Conservation (phyloP, 2,888 invertebrate species). For the Flexamia atlantica region DNA sequence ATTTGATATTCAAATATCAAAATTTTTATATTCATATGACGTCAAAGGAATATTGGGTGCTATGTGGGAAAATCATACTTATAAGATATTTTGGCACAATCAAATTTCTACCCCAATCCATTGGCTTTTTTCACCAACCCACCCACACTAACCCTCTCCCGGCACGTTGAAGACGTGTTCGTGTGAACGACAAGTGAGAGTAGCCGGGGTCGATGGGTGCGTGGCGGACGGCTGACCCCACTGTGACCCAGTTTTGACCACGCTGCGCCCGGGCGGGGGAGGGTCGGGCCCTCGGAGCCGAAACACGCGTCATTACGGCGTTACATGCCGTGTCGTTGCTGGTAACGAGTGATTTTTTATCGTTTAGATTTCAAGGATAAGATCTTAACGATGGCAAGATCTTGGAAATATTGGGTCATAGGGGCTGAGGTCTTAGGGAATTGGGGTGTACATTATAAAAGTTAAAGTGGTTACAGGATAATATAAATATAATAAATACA, state of each 20-base stretch:
- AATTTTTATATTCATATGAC: too few species aligned
- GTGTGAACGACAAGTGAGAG: background rate
- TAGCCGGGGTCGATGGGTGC: slow-evolving; percentile 6
- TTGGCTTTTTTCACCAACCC: too few species aligned
- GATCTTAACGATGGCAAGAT: background rate
- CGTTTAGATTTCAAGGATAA: slow-evolving; percentile 22
- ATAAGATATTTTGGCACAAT: too few species aligned
- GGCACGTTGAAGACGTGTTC: background rate
- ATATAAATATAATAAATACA: too few species aligned
- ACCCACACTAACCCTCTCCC: background rate
- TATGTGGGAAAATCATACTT: too few species aligned
- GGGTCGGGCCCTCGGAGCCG: background rate
- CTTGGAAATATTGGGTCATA: background rate
- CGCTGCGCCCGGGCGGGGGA: slow-evolving; percentile 7
- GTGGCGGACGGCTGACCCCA: slow-evolving; percentile 14
- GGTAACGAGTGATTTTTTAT: slow-evolving; percentile 13
- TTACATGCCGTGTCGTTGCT: background rate
- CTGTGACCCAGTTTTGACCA: slow-evolving; percentile 29
- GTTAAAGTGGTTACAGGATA: too few species aligned
- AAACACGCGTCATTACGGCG: slow-evolving; percentile 20
- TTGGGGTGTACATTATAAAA: too few species aligned
- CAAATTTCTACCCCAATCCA: too few species aligned
- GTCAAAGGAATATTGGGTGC: too few species aligned
- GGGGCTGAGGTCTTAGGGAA: background rate
- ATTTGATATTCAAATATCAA: too few species aligned